A percentile compares a stretch with the other conserved stretches of the same genome.
These are phyloP conservation scores for Heliothis peltigera DNA, from an alignment of 2,888 invertebrate genomes.

Conservation along the genomic window DNA sequence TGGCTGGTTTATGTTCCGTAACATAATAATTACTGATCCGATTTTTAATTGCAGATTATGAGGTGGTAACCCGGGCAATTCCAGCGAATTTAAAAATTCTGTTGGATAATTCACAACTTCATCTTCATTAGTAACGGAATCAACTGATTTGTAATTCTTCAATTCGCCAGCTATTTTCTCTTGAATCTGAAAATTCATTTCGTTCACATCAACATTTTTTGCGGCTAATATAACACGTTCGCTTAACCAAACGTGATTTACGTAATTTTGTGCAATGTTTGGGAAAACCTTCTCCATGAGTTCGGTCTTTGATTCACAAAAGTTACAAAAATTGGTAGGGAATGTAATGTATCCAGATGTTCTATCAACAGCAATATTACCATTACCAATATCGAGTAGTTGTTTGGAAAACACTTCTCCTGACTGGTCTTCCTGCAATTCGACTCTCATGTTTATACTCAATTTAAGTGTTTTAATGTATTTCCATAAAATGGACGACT, in stretches of 20 bases:
- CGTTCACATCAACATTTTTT: slow-evolving; percentile 57
- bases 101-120: slow-evolving; percentile 49
- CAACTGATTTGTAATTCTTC: slow-evolving; percentile 35
- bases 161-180: slow-evolving; percentile 28
- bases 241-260: slow-evolving; percentile 38
- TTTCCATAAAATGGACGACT: slow-evolving; percentile 22
- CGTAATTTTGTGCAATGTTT: slow-evolving; percentile 30
- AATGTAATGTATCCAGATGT: slow-evolving; percentile 38
- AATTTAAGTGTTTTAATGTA: slow-evolving; percentile 4
- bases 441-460: neutral
- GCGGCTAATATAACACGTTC: slow-evolving; percentile 42
- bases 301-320: slow-evolving; percentile 25
- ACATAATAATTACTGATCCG: neutral
- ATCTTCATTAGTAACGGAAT: slow-evolving; percentile 33
- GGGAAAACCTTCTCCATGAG: slow-evolving; percentile 36
- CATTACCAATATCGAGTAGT: slow-evolving; percentile 33
- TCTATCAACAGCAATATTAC: slow-evolving; percentile 20
- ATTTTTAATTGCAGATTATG: neutral
- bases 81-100: slow-evolving; percentile 52
- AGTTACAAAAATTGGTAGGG: slow-evolving; percentile 40
- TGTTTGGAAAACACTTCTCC: slow-evolving; percentile 25
- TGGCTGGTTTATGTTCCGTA: slow-evolving; percentile 5
- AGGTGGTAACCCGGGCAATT: slow-evolving; percentile 46
- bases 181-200: slow-evolving; percentile 39
- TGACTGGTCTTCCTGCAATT: slow-evolving; percentile 21